Percentiles rank a stretch among this genome's conserved stretches.
phyloP scores from a whole-genome alignment of 2,797 vertebrate species.

The Buceros bicornis region DNA sequence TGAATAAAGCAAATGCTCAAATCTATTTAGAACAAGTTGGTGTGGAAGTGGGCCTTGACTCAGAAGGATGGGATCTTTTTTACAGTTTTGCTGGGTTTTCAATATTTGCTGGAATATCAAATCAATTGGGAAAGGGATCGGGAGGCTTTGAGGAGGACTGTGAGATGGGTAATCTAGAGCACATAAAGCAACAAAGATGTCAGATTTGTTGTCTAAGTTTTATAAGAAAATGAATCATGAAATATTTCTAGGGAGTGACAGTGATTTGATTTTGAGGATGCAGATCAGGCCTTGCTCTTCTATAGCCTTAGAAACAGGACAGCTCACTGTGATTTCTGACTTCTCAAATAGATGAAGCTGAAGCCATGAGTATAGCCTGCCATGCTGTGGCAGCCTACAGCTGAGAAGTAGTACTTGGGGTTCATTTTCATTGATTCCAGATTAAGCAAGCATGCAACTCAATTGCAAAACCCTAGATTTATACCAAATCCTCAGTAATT shows the following conservation, averaged over 20 bases:
- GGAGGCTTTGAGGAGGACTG: neutral
- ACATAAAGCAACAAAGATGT: neutral
- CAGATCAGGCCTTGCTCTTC: neutral
- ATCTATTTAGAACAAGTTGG: neutral
- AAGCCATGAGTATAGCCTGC: neutral
- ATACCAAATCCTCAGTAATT: neutral
- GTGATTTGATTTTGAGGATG: neutral
- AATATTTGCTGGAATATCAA: neutral
- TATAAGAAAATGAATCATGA: neutral
- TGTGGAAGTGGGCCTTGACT: neutral
- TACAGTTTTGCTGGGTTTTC: neutral
- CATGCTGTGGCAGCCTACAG: neutral
- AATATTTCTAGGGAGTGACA: neutral
- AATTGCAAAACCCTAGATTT: neutral
- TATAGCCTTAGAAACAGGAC: neutral
- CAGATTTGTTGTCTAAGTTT: neutral
- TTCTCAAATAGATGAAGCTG: neutral
- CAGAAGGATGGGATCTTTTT: neutral
- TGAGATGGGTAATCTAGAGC: neutral
- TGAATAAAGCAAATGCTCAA: neutral
- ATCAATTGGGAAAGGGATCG: neutral
- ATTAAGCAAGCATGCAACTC: neutral
- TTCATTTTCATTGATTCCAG: neutral
- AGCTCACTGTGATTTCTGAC: neutral
- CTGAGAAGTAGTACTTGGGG: neutral